Percentiles rank a stretch among this genome's conserved stretches.
Conservation (phyloP, 2,888 invertebrate species). For the Seira ritae region DNA sequence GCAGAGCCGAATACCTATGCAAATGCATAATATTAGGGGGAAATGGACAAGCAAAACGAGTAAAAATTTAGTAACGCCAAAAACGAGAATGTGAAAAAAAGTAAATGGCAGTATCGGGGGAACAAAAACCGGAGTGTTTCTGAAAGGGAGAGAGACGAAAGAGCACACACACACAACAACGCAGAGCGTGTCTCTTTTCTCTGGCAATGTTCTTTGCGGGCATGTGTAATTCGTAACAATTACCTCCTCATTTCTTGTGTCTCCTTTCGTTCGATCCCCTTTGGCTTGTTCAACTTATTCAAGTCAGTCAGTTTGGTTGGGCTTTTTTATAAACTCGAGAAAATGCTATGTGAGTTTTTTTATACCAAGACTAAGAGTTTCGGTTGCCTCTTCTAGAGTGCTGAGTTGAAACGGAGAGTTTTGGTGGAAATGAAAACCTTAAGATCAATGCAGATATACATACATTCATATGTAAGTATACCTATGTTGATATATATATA, state of each 20-base stretch:
- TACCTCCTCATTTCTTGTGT: conserved; percentile 64
- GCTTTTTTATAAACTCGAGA: conserved; percentile 37
- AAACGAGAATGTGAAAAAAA: too few relatives aligned
- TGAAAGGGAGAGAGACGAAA: conserved; percentile 1
- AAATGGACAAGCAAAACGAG: conserved; percentile 42
- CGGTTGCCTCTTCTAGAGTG: too few relatives aligned
- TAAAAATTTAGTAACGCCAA: conserved; percentile 15
- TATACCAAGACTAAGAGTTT: too few relatives aligned
- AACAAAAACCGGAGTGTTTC: neutral
- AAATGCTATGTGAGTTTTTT: conserved; percentile 37
- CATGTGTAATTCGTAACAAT: conserved; percentile 64
- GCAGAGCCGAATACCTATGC: neutral
- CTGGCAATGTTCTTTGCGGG: conserved; percentile 62
- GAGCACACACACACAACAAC: neutral
- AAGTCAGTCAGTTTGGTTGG: conserved; percentile 50
- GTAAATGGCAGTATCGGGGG: neutral
- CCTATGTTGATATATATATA: too few relatives aligned
- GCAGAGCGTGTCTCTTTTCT: conserved; percentile 59
- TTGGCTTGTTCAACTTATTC: conserved; percentile 54
- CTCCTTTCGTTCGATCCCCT: conserved; percentile 64
- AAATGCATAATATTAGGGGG: conserved; percentile 18
- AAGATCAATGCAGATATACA: too few relatives aligned
- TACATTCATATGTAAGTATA: too few relatives aligned
- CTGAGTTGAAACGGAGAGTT: conserved; percentile 25
- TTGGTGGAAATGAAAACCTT: conserved; percentile 17